phyloP scores from a whole-genome alignment of 2,797 vertebrate species.

The Mormyrus proboscirostris region DNA sequence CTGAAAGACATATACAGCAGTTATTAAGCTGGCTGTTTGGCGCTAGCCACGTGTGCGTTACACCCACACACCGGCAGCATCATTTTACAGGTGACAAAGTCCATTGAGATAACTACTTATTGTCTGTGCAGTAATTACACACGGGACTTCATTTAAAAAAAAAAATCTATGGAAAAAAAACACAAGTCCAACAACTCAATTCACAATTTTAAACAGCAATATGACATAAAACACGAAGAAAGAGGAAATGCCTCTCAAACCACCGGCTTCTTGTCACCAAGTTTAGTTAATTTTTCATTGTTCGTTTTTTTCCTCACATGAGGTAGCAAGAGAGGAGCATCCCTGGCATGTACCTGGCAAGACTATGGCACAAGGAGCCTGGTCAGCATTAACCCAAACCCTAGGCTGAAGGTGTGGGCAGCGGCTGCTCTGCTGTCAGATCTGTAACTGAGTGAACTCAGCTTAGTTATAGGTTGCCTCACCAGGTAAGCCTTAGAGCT shows the following conservation, averaged over 20 bases:
- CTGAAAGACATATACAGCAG: background rate
- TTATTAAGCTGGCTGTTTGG: background rate
- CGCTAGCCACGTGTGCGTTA: background rate
- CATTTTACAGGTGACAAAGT: background rate
- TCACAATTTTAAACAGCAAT: background rate
- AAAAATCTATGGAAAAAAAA: background rate
- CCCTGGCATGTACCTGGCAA: background rate
- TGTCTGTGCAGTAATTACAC: background rate
- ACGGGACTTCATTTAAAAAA: background rate
- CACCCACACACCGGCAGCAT: background rate
- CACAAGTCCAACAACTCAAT: background rate
- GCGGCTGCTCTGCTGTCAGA: background rate
- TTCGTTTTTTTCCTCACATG: background rate
- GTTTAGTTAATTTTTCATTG: background rate
- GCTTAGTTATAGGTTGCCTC: background rate
- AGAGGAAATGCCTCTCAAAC: background rate
- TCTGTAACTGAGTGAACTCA: accelerated
- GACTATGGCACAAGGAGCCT: background rate
- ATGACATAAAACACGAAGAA: background rate
- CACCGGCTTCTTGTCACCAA: background rate
- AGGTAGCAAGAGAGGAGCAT: too few relatives aligned
- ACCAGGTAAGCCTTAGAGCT: slow-evolving; percentile 33
- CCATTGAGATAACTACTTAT: background rate
- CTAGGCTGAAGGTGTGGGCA: slow-evolving; percentile 6
- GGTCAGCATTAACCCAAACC: background rate